Conservation (phyloP, 2,113 vertebrate species). For the Hypomesus transpacificus region DNA sequence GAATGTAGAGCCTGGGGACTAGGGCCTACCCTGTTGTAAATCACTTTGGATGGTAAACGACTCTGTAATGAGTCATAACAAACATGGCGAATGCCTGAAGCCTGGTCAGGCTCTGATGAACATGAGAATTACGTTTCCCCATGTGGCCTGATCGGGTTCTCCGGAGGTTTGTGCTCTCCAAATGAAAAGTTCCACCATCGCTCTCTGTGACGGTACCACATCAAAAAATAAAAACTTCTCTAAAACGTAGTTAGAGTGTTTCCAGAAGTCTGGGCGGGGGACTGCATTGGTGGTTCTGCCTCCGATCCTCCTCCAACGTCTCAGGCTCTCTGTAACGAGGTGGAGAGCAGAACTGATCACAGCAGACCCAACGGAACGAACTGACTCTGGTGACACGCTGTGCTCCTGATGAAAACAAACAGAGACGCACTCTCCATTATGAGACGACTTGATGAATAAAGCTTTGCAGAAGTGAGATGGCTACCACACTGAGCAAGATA, state of each 20-base stretch:
- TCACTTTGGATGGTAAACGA: slow-evolving; percentile 33
- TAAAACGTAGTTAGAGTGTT: neutral
- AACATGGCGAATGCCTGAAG: slow-evolving; percentile 26
- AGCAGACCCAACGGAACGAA: neutral
- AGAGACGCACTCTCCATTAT: too few species aligned
- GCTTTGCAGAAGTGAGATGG: too few species aligned
- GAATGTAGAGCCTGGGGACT: slow-evolving; percentile 1
- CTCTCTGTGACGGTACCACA: neutral
- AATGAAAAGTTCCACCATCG: neutral
- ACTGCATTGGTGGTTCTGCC: neutral
- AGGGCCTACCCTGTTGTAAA: slow-evolving; percentile 11
- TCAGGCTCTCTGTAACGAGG: neutral
- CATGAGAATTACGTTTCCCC: slow-evolving; percentile 44
- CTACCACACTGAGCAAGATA: too few species aligned
- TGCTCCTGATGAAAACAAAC: too few species aligned
- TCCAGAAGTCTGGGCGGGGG: neutral
- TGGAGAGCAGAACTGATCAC: neutral
- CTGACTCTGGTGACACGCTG: too few species aligned
- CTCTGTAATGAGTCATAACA: slow-evolving; percentile 27
- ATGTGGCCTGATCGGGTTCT: neutral
- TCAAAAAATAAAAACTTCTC: neutral
- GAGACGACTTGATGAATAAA: too few species aligned
- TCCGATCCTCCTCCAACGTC: neutral
- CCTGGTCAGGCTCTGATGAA: slow-evolving; percentile 38
- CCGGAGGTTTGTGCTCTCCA: neutral